These are phyloP conservation scores for Pangasianodon hypophthalmus DNA, from an alignment of 2,113 vertebrate species.

Conservation along the genomic window DNA sequence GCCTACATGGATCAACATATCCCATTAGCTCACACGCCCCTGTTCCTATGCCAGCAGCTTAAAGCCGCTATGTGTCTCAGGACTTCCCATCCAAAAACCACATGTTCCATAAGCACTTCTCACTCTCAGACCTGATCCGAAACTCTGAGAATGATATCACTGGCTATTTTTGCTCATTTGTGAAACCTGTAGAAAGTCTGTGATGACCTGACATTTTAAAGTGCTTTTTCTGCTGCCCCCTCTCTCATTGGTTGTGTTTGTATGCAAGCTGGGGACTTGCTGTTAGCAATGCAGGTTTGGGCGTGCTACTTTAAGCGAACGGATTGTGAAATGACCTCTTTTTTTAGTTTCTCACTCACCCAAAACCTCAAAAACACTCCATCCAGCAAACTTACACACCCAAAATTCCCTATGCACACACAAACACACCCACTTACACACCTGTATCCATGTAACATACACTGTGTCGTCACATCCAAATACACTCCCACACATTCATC, in stretches of 20 bases:
- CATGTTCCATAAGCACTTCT: slow-evolving; percentile 63
- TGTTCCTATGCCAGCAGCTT: slow-evolving; percentile 78
- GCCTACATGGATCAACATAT: slow-evolving; percentile 71
- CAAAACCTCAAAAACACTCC: slow-evolving; percentile 36
- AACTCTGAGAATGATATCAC: slow-evolving; percentile 32
- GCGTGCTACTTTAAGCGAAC: slow-evolving; percentile 72
- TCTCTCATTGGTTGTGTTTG: slow-evolving; percentile 52
- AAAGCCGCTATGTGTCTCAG: slow-evolving; percentile 81
- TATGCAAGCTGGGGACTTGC: slow-evolving; percentile 67
- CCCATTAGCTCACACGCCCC: slow-evolving; percentile 66
- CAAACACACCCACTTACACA: slow-evolving; percentile 36
- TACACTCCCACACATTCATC: slow-evolving; percentile 26
- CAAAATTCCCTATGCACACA: slow-evolving; percentile 18
- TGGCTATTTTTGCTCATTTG: slow-evolving; percentile 42
- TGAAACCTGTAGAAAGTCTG: slow-evolving; percentile 28
- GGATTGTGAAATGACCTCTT: slow-evolving; percentile 64
- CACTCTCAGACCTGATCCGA: slow-evolving; percentile 50
- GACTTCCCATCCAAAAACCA: slow-evolving; percentile 71
- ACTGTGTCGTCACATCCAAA: slow-evolving; percentile 34
- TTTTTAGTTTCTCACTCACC: slow-evolving; percentile 32
- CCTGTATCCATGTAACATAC: slow-evolving; percentile 30
- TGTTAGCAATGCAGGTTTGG: slow-evolving; percentile 68
- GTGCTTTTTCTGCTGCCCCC: slow-evolving; percentile 22
- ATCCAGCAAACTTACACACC: slow-evolving; percentile 39
- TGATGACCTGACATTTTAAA: slow-evolving; percentile 30